phyloP scores from a whole-genome alignment of 2,113 vertebrate species.

The Anser cygnoides region DNA sequence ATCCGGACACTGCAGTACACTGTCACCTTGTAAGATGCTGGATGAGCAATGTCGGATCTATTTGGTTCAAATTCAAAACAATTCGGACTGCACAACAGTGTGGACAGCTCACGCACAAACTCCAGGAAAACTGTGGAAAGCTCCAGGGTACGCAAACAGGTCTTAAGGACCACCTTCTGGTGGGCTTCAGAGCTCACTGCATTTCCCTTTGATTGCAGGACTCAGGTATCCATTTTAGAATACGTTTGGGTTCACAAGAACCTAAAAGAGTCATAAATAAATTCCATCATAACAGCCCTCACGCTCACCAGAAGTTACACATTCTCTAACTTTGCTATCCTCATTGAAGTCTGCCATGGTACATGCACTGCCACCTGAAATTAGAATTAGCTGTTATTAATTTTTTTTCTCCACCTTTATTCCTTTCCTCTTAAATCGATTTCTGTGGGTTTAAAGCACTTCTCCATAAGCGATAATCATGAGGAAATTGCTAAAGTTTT shows the following conservation, averaged over 20 bases:
- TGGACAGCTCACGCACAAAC: background rate
- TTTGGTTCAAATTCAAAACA: background rate
- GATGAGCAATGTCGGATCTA: background rate
- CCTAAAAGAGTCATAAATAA: background rate
- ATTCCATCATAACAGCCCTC: background rate
- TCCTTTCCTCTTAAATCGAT: background rate
- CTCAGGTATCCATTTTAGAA: background rate
- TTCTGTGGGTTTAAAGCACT: background rate
- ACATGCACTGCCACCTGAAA: background rate
- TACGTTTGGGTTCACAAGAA: background rate
- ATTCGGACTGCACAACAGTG: background rate
- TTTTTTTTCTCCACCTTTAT: background rate
- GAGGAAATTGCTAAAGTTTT: background rate
- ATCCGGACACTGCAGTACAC: fast-evolving
- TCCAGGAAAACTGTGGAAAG: background rate
- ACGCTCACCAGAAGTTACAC: background rate
- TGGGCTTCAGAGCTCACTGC: background rate
- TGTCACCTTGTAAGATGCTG: fast-evolving
- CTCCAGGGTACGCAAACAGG: background rate
- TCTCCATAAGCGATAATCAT: background rate
- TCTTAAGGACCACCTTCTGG: background rate
- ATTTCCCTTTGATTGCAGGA: background rate
- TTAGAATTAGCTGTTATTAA: background rate
- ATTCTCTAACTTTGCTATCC: background rate
- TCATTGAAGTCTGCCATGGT: background rate